Evolutionary conservation across 1,140 invertebrate genomes (phyloP), one percentile per base, ranked within the genome.

Genomic region (Sminthurides bifidus): DNA sequence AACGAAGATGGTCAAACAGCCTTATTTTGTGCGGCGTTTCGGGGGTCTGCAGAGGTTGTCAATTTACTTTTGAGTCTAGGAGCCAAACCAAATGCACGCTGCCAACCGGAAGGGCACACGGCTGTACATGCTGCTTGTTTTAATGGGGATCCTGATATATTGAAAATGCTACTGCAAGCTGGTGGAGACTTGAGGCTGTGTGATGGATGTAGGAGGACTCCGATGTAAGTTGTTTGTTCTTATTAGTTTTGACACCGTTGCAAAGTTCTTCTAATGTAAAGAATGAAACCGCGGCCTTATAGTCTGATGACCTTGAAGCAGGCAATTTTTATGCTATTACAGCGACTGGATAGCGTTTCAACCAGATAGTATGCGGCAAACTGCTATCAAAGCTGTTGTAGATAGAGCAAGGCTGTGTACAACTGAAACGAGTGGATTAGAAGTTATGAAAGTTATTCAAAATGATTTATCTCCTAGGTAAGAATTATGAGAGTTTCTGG

Each of bases 101-200:
- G 69, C 50, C 63, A 59, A 14, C 51, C 59, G 1, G 62, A 59
- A 27, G 71, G 73, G 15, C 64, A 65, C 51, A 75, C 74, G 3
- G 68, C 74, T 23, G 65, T 73, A 4, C 73, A 75, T 64, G 70
- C 65, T 19, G 71, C 72, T 10, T 67, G 68, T 58, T 72, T 68
- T 56, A 60, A 49, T 49, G 72, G 72, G 1, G 70, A 69, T 59
- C 46, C 68, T 12, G 60, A 66, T 21, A 60, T 71, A n/a, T 46
- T 75, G 14, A 61, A 61, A 6, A 52, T 64, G 5, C 58, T 75
- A 35, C 59, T 74, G 14, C 67, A 70, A 51, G 67, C 68, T 24
- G 73, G 73, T 26, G 74, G 72, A 8, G 73, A 75, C 59, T 65
- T 75, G 21, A 54, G 71, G 24, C 64, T 74, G 19, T 69, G 69